Conservation (phyloP, 1,140 invertebrate species). For the Lamellibrachia luymesi region DNA sequence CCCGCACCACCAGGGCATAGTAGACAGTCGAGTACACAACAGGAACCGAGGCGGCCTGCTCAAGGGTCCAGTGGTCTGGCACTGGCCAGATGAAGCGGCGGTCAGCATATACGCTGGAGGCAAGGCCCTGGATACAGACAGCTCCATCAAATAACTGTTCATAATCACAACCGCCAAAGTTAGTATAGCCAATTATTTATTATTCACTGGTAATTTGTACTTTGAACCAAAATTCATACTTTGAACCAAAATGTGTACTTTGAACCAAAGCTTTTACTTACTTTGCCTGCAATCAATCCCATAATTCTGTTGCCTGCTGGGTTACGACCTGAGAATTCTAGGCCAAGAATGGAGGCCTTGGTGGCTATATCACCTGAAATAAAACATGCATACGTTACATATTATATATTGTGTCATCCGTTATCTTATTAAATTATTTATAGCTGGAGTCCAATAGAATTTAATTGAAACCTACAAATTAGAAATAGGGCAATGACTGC, state of each 20-base stretch:
- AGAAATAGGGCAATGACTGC: no score
- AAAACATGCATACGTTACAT: not conserved
- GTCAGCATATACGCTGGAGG: conserved; percentile 83
- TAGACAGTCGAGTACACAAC: conserved; percentile 93
- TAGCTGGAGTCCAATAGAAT: no score
- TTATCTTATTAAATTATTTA: no score
- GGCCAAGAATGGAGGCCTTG: conserved; percentile 88
- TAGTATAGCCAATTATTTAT: not conserved
- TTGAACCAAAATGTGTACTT: not conserved
- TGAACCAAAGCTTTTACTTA: conserved; percentile 20
- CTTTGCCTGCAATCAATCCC: conserved; percentile 84
- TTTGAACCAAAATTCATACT: not conserved
- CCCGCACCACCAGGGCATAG: conserved; percentile 85
- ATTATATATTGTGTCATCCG: no score
- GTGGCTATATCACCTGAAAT: conserved; percentile 50
- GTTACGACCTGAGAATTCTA: conserved; percentile 85
- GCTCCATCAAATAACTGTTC: conserved; percentile 14
- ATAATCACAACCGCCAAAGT: not conserved
- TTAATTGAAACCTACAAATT: no score
- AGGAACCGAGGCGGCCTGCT: conserved; percentile 90
- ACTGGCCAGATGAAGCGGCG: conserved; percentile 86
- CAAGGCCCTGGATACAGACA: conserved; percentile 66
- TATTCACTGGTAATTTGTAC: not conserved
- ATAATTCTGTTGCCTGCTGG: conserved; percentile 78
- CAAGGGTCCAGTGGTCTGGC: conserved; percentile 82